A percentile compares a stretch with the other conserved stretches of the same genome.
These are phyloP conservation scores for Vollenhovia emeryi DNA, from an alignment of 1,140 invertebrate species.

Conservation along the genomic window DNA sequence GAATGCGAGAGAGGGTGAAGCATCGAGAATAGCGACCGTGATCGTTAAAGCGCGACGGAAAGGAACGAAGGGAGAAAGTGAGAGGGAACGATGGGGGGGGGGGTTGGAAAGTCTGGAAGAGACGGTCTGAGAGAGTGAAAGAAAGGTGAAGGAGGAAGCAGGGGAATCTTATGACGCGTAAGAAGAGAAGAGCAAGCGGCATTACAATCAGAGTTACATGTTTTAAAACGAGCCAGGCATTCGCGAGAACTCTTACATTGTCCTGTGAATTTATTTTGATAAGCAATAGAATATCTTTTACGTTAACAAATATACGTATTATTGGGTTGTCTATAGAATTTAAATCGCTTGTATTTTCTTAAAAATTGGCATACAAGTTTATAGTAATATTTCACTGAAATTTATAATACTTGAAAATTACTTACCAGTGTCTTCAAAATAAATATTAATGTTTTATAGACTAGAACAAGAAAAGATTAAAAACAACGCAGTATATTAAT, in stretches of 20 bases:
- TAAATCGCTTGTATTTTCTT: not conserved
- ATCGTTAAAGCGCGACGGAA: slow-evolving; percentile 24
- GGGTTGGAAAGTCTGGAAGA: slow-evolving; percentile 61
- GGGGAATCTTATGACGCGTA: slow-evolving; percentile 64
- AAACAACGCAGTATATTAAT: not conserved
- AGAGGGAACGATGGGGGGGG: slow-evolving; percentile 66
- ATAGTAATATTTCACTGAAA: slow-evolving; percentile 2
- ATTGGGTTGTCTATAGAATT: not conserved
- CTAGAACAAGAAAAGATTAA: not conserved
- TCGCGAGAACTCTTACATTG: not conserved
- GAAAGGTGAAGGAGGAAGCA: slow-evolving; percentile 62
- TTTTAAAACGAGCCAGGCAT: slow-evolving; percentile 75
- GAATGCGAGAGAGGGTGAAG: slow-evolving; percentile 50
- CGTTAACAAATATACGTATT: not conserved
- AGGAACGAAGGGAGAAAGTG: slow-evolving; percentile 36
- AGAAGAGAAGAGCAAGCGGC: slow-evolving; percentile 65
- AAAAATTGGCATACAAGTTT: not conserved
- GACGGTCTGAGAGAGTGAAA: slow-evolving; percentile 59
- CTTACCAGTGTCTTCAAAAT: not conserved
- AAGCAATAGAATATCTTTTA: not conserved
- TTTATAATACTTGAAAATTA: slow-evolving; percentile 1
- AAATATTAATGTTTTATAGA: not conserved
- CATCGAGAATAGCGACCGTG: slow-evolving; percentile 49
- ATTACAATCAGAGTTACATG: slow-evolving; percentile 77
- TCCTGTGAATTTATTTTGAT: not conserved